These are phyloP conservation scores for Zingel zingel DNA, from an alignment of 2,113 vertebrate genomes.

Conservation along the genomic window DNA sequence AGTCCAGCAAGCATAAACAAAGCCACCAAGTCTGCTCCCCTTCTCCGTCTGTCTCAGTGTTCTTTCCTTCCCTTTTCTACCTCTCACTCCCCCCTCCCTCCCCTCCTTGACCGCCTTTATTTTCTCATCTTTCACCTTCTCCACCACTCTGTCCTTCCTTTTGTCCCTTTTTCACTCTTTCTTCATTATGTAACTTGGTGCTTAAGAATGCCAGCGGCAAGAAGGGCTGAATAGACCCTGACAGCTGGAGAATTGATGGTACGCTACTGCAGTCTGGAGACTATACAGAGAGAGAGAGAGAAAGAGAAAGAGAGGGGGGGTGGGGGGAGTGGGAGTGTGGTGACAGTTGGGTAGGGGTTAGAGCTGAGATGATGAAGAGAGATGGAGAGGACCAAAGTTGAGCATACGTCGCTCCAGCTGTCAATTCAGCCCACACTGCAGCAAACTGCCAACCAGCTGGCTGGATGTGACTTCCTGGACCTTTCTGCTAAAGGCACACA, in stretches of 20 bases:
- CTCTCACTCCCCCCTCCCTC: neutral
- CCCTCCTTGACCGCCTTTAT: conserved; percentile 28
- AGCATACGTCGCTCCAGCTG: conserved; percentile 44
- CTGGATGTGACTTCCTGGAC: conserved; percentile 54
- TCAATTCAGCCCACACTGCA: conserved; percentile 64
- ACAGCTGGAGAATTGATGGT: conserved; percentile 73
- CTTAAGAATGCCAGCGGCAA: conserved; percentile 59
- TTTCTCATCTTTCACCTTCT: conserved; percentile 50
- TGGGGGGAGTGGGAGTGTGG: neutral
- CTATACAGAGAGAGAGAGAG: conserved; percentile 37
- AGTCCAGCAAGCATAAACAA: neutral
- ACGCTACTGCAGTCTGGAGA: conserved; percentile 61
- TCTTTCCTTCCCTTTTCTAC: neutral
- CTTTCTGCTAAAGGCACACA: conserved; percentile 24
- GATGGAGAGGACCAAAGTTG: conserved; percentile 51
- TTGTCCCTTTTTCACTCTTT: conserved; percentile 32
- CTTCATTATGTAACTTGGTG: conserved; percentile 60
- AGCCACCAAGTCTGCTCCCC: neutral
- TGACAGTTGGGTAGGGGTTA: conserved; percentile 43
- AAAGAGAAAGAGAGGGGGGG: neutral
- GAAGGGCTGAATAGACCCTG: conserved; percentile 55
- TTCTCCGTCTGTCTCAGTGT: neutral
- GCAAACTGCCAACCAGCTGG: conserved; percentile 58
- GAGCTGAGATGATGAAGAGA: conserved; percentile 48
- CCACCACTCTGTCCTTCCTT: conserved; percentile 31